Percentiles rank a stretch among this genome's conserved stretches.
phyloP scores from a whole-genome alignment of 2,888 invertebrate species.

The Hipparchia semele region DNA sequence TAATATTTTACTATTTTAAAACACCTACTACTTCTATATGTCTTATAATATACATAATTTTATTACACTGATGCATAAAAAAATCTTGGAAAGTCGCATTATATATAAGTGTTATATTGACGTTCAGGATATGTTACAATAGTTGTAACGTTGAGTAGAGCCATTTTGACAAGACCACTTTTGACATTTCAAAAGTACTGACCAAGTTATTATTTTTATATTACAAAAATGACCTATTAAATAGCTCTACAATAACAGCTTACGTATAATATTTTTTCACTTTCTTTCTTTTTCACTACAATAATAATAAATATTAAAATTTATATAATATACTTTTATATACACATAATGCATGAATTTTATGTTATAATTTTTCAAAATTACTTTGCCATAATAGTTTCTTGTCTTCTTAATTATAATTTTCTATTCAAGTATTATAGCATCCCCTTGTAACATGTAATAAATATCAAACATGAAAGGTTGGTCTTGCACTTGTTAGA shows the following conservation, averaged over 20 bases:
- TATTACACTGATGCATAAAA: too few species aligned
- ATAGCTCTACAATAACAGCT: too few species aligned
- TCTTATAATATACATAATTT: background rate
- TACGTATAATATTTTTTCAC: too few species aligned
- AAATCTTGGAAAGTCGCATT: too few species aligned
- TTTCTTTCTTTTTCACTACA: too few species aligned
- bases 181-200: too few species aligned
- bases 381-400: background rate
- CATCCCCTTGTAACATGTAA: background rate
- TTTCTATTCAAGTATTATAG: background rate
- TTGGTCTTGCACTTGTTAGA: background rate
- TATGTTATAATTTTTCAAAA: background rate
- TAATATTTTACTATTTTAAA: background rate
- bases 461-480: background rate
- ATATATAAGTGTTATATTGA: too few species aligned
- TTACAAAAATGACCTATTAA: too few species aligned
- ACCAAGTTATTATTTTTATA: too few species aligned
- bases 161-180: too few species aligned
- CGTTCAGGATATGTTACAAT: too few species aligned
- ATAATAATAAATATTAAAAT: background rate
- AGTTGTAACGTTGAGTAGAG: too few species aligned
- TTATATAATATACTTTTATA: background rate
- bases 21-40: background rate
- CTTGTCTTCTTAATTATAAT: background rate
- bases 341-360: background rate